Base-by-base conservation (phyloP, 2,888 invertebrate genomes). In the Acronicta leporina region DNA sequence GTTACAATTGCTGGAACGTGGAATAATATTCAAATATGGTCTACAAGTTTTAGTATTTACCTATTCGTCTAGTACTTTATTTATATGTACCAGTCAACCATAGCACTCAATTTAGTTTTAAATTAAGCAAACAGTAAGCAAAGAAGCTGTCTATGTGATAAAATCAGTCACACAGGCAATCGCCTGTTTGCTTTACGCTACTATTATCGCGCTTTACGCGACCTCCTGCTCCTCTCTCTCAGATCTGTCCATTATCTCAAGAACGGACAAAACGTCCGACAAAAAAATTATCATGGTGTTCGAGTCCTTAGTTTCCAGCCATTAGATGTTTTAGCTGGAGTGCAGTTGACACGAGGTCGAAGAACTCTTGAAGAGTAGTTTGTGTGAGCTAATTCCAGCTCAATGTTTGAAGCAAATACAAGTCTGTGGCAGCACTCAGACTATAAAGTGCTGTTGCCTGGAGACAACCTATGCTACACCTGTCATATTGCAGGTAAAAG, bases 391-490 rank as follows among this genome's bases (percentile, higher is more conserved):
- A 61, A 68, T 67, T 67, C 48, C 38, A 25, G 47, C 42, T 60
- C 72, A 67, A 68, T 61, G 55, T 61, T 68, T 49, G 73, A 51
- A 68, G 54, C 72, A 67, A 67, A 68, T 68, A 67, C 68, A 45
- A 45, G 68, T 73, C 68, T 30, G 42, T 13, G 48, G 51, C 73
- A 68, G 61, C 44, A 35, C 47, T n/a, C 30, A 41, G 30, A 45
- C 44, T 46, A 43, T 13, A 27, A 44, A 33, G 40, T 38, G 46
- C 7, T 25, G 30, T n/a, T 41, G 52, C 13, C 10, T 27, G 42
- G 33, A 13, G 13, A 27, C n/a, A 38, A 13, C 10, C 10, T 13
- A 20, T 1, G 30, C 35, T 14, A 25, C 13, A 20, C 46, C 46
- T 13, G 7, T 10, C 11, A 44, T 45, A 38, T 30, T 58, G 44